Conservation (phyloP, 2,888 invertebrate species). For the Keiferia lycopersicella region DNA sequence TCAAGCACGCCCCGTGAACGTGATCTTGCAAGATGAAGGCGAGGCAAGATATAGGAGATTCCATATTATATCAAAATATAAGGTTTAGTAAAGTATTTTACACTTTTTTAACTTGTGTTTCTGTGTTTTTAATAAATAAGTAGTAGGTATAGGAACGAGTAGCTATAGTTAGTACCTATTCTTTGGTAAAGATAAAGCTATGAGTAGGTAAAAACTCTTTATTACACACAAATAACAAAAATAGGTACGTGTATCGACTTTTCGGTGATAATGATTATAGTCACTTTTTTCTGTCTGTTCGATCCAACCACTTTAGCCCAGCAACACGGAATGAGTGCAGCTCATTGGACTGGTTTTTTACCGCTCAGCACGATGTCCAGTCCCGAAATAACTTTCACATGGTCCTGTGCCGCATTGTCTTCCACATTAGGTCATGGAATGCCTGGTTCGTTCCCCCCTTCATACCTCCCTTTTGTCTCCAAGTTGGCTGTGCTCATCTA, state of each 20-base stretch:
- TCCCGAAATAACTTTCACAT: conserved; percentile 56
- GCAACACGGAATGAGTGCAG: background rate
- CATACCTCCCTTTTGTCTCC: conserved; percentile 33
- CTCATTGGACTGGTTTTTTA: conserved; percentile 18
- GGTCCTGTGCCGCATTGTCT: conserved; percentile 68
- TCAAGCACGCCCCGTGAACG: background rate
- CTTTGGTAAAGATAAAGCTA: no score
- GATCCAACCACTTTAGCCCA: background rate
- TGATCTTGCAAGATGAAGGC: background rate
- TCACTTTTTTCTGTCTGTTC: no score
- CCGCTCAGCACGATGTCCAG: conserved; percentile 30
- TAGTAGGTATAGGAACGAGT: no score
- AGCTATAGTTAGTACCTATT: no score
- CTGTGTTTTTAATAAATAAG: no score
- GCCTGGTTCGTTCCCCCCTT: conserved; percentile 30
- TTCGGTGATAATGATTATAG: no score
- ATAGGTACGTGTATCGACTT: no score
- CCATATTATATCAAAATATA: background rate
- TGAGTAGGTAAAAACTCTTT: no score
- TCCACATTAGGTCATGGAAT: conserved; percentile 78
- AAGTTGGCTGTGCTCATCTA: background rate
- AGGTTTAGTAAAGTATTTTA: background rate
- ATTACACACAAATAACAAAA: no score
- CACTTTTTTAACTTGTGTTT: no score
- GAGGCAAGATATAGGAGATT: background rate